Evolutionary conservation across 2,113 vertebrate species (phyloP).

Genomic region (Potamarius usumacintae): DNA sequence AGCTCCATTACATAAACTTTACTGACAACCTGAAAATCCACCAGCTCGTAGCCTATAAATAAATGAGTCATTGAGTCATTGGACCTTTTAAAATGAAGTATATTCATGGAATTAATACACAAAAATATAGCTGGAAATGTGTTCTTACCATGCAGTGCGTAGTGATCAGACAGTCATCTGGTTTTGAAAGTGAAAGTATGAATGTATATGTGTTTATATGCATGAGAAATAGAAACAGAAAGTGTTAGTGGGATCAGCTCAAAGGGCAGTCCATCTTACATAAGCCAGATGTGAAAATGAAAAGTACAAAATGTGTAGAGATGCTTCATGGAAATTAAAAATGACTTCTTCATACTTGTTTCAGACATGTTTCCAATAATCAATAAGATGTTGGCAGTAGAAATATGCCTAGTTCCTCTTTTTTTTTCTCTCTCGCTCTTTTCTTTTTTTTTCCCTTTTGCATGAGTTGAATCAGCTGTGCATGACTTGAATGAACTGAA

Average conservation of each 20-base stretch:
- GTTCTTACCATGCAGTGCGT: background rate
- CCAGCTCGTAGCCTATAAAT: background rate
- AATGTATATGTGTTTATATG: background rate
- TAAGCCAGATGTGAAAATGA: background rate
- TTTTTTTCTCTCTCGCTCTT: background rate
- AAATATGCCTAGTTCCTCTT: background rate
- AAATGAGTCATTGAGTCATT: too few relatives aligned
- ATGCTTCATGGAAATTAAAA: background rate
- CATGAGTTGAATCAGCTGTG: background rate
- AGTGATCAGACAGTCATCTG: background rate
- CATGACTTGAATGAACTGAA: background rate
- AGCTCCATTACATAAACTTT: background rate
- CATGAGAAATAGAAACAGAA: slow-evolving; percentile 40
- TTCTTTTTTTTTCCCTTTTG: background rate
- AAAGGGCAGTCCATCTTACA: background rate
- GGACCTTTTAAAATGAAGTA: background rate
- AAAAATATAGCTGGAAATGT: background rate
- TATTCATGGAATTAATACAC: background rate
- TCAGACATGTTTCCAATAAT: background rate
- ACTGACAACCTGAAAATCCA: background rate
- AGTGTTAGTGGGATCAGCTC: background rate
- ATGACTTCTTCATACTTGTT: background rate
- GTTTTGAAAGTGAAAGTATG: slow-evolving; percentile 38
- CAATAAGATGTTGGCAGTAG: background rate
- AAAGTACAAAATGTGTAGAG: background rate